Evolutionary conservation across 2,888 invertebrate species (phyloP).

Genomic region (Lycophotia porphyrea): DNA sequence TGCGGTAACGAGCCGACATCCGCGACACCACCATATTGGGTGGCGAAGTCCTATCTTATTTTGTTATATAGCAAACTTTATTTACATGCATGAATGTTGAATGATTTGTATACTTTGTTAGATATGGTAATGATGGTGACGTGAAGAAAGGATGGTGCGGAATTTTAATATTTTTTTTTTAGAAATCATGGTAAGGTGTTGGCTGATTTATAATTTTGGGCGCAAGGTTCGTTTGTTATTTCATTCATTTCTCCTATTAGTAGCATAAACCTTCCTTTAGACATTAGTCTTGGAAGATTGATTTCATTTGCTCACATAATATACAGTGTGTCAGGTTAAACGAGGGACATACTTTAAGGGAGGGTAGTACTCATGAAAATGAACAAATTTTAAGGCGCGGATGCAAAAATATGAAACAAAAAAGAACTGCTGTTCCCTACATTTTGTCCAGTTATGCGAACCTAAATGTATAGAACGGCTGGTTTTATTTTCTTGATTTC

Average conservation of each 20-base stretch:
- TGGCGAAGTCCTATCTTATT: conserved; percentile 59
- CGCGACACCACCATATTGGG: conserved; percentile 75
- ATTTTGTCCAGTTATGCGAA: no score
- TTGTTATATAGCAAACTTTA: conserved; percentile 55
- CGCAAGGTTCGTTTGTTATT: conserved; percentile 4
- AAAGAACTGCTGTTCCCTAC: no score
- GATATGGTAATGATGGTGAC: conserved; percentile 21
- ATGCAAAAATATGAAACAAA: no score
- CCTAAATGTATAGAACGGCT: no score
- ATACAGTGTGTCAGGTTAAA: no score
- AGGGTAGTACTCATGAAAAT: no score
- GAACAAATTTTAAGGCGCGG: no score
- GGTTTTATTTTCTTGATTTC: no score
- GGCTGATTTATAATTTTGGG: not conserved
- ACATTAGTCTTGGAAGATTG: not conserved
- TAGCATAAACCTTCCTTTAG: not conserved
- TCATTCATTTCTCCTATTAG: not conserved
- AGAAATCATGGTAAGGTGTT: not conserved
- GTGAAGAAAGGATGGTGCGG: conserved; percentile 1
- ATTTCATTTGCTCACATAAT: not conserved
- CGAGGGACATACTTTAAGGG: no score
- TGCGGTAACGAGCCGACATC: conserved; percentile 83
- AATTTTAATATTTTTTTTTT: conserved; percentile 31
- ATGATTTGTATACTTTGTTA: conserved; percentile 56
- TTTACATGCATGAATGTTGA: conserved; percentile 46